These are phyloP conservation scores for Magallana angulata DNA, from an alignment of 1,140 invertebrate species.

Conservation along the genomic window DNA sequence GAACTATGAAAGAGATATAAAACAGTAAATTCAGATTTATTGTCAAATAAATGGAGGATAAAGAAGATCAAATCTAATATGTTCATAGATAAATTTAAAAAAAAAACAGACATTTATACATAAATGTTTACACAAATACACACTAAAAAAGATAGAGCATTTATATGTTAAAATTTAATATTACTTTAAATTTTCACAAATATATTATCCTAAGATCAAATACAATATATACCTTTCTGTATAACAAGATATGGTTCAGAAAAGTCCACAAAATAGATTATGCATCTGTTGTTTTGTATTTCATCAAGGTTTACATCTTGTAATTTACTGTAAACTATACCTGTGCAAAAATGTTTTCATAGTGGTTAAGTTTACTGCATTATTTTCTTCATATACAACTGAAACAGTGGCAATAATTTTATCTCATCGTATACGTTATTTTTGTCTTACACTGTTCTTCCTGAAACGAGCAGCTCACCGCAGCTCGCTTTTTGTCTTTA, in stretches of 20 bases:
- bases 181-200: too few relatives aligned
- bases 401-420: too few relatives aligned
- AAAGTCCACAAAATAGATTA: not conserved
- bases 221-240: not conserved
- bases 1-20: not conserved
- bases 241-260: not conserved
- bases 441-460: too few relatives aligned
- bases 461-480: too few relatives aligned
- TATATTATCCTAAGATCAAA: not conserved
- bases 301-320: not conserved
- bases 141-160: not conserved
- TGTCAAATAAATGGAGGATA: not conserved
- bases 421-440: too few relatives aligned
- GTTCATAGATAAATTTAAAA: not conserved
- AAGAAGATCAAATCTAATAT: not conserved
- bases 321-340: not conserved
- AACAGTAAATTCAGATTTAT: not conserved
- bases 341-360: not conserved
- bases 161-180: not conserved
- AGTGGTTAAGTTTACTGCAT: not conserved
- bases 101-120: not conserved
- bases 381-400: too few relatives aligned
- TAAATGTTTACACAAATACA: not conserved
- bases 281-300: not conserved
- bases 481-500: too few relatives aligned